Percentiles rank a stretch among this genome's conserved stretches.
Conservation (phyloP, 2,888 invertebrate species). For the Drosophila gaucha region DNA sequence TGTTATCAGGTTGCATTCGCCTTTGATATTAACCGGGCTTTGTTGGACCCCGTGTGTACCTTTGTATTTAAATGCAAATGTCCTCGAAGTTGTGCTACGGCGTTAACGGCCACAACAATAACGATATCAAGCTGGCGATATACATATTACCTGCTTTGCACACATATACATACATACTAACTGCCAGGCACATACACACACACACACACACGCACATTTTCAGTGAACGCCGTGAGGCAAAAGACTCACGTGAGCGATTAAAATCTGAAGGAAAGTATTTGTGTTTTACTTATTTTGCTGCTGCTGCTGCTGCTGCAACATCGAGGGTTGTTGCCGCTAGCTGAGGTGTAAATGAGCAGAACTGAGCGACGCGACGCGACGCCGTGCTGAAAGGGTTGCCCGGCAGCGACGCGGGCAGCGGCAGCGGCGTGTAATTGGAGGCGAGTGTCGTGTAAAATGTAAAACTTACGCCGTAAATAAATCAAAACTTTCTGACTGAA, state of each 20-base stretch:
- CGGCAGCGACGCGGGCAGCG: slow-evolving; percentile 21
- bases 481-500: slow-evolving; percentile 82
- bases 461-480: slow-evolving; percentile 80
- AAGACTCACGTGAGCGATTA: slow-evolving; percentile 79
- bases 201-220: slow-evolving; percentile 9
- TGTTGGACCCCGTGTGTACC: slow-evolving; percentile 20
- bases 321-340: slow-evolving; percentile 63
- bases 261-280: slow-evolving; percentile 79
- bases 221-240: slow-evolving; percentile 28
- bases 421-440: slow-evolving; percentile 76
- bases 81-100: slow-evolving; percentile 46
- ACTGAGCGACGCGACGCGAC: slow-evolving; percentile 29
- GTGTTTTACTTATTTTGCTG: slow-evolving; percentile 54
- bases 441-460: slow-evolving; percentile 82
- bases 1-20: slow-evolving; percentile 29
- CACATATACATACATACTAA: slow-evolving; percentile 4
- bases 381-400: slow-evolving; percentile 58
- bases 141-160: slow-evolving; percentile 68
- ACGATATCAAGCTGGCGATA: slow-evolving; percentile 62
- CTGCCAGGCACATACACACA: slow-evolving; percentile 11
- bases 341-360: slow-evolving; percentile 74
- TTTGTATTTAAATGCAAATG: slow-evolving; percentile 62
- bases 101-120: slow-evolving; percentile 54
- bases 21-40: slow-evolving; percentile 3
- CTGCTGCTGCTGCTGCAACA: slow-evolving; percentile 41